Percentiles rank a stretch among this genome's conserved stretches.
Evolutionary conservation across 2,113 vertebrate genomes (phyloP).

Genomic region (Cacatua alba): DNA sequence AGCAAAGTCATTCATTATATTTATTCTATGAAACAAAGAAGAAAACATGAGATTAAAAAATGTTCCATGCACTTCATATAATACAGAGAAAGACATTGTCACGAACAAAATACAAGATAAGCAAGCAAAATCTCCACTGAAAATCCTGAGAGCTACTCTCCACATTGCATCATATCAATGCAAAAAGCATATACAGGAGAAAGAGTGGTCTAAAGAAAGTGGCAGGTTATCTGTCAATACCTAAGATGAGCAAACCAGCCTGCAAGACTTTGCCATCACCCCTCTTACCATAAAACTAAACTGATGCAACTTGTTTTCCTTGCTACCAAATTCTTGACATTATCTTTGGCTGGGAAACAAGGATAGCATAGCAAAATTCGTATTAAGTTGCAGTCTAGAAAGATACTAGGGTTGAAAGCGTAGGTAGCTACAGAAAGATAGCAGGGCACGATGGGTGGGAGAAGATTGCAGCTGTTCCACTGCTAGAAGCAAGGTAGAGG

Average conservation of each 20-base stretch:
- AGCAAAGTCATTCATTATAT: not conserved
- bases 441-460: not conserved
- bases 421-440: not conserved
- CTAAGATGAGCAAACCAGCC: not conserved
- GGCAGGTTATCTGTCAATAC: not conserved
- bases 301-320: not conserved
- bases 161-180: not conserved
- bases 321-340: not conserved
- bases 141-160: not conserved
- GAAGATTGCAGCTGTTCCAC: not conserved
- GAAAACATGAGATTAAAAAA: not conserved
- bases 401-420: not conserved
- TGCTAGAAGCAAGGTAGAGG: not conserved
- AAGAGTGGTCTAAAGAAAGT: not conserved
- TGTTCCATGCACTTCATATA: conserved; percentile 4
- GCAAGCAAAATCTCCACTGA: not conserved
- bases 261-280: not conserved
- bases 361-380: not conserved
- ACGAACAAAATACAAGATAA: not conserved
- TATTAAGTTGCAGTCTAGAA: not conserved
- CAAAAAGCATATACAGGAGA: not conserved
- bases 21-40: conserved; percentile 48
- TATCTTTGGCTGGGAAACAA: not conserved
- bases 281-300: not conserved
- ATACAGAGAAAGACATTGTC: not conserved